Conservation (phyloP, 1,140 invertebrate genomes). For the Tachypleus tridentatus region DNA sequence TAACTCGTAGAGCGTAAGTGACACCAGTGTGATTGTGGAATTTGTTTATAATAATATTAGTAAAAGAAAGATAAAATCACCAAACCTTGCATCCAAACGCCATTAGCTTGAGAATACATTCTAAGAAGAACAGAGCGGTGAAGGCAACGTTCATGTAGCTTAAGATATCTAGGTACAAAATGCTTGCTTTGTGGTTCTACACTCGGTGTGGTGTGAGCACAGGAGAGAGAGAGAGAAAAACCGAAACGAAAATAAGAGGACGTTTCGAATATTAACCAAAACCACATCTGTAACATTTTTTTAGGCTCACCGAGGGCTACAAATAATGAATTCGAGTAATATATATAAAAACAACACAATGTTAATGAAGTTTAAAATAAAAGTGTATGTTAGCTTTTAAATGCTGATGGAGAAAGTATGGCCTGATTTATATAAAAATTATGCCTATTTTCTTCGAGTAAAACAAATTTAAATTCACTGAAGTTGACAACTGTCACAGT, state of each 20-base stretch:
- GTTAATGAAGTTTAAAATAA: too few species aligned
- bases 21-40: too few species aligned
- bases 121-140: slow-evolving; percentile 88
- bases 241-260: slow-evolving; percentile 13
- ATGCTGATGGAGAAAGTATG: too few species aligned
- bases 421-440: too few species aligned
- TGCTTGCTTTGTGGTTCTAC: slow-evolving; percentile 81
- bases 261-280: slow-evolving; percentile 1
- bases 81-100: slow-evolving; percentile 89
- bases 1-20: too few species aligned
- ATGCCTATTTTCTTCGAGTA: too few species aligned
- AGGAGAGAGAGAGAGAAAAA: slow-evolving; percentile 15
- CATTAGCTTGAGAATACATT: slow-evolving; percentile 91
- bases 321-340: too few species aligned
- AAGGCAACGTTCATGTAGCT: slow-evolving; percentile 86
- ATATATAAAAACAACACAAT: too few species aligned
- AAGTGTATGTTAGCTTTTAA: too few species aligned
- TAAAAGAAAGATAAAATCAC: background rate
- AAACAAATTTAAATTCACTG: too few species aligned
- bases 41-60: too few species aligned
- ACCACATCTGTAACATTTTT: slow-evolving; percentile 15
- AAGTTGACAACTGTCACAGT: too few species aligned
- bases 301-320: slow-evolving; percentile 3
- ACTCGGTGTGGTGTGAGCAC: slow-evolving; percentile 21
- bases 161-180: slow-evolving; percentile 68